Conservation (phyloP, 2,888 invertebrate genomes). For the Aspidapion aeneum region DNA sequence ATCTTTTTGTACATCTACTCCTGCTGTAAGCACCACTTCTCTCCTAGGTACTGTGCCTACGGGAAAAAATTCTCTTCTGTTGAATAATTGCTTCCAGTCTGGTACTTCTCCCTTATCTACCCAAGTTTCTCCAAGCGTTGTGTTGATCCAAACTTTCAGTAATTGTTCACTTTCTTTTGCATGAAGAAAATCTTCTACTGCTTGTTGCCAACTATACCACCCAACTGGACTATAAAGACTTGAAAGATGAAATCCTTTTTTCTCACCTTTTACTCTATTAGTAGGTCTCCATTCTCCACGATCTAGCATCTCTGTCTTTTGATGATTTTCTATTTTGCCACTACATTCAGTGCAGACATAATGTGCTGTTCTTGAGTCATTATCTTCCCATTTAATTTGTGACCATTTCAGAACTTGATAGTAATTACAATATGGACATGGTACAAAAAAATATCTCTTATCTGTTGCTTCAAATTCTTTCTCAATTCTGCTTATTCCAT, state of each 20-base stretch:
- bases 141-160: conserved; percentile 12
- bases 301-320: too few species aligned
- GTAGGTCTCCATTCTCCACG: conserved; percentile 13
- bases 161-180: conserved; percentile 12
- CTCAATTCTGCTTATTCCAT: too few species aligned
- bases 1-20: conserved; percentile 13
- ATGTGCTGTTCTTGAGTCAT: too few species aligned
- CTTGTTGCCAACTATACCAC: conserved; percentile 13
- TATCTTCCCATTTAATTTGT: too few species aligned
- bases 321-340: too few species aligned
- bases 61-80: conserved; percentile 11
- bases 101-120: conserved; percentile 13
- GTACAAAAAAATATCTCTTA: too few species aligned
- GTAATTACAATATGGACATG: too few species aligned
- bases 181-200: conserved; percentile 13
- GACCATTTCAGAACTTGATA: too few species aligned
- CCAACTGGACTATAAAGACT: conserved; percentile 13
- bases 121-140: conserved; percentile 13
- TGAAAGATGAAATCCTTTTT: conserved; percentile 12
- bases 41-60: conserved; percentile 9
- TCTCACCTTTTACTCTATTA: conserved; percentile 1
- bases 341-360: too few species aligned
- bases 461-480: too few species aligned
- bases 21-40: conserved; percentile 7
- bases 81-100: conserved; percentile 11